Conservation (phyloP, 37 sponge, comb jelly and placozoan species). For the Aplysina aerophoba region DNA sequence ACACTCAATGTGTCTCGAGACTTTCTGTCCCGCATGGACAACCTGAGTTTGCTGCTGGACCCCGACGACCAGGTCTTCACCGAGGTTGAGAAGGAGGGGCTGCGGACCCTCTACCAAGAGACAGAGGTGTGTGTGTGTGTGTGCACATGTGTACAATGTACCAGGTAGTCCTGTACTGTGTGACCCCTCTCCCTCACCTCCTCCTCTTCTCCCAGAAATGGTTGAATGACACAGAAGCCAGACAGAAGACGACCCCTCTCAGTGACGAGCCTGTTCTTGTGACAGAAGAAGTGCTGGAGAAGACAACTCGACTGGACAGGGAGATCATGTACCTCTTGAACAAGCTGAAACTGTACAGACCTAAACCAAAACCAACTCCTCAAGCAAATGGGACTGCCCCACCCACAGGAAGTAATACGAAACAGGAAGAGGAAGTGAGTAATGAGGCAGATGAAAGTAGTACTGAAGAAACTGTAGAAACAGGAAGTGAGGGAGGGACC, state of each 20-base stretch:
- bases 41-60: conserved; percentile 28
- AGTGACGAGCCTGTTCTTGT: conserved; percentile 68
- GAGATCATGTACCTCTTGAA: conserved; percentile 82
- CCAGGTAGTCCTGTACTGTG: too few species aligned
- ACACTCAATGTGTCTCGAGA: conserved; percentile 64
- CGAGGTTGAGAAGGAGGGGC: conserved; percentile 69
- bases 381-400: conserved; percentile 37
- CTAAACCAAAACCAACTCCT: conserved; percentile 46
- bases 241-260: conserved; percentile 57
- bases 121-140: conserved; percentile 57
- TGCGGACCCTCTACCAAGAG: conserved; percentile 60
- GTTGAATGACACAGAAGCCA: conserved; percentile 39
- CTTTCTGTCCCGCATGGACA: conserved; percentile 50
- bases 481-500: neutral
- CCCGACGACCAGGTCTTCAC: conserved; percentile 72
- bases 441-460: neutral
- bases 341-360: conserved; percentile 58
- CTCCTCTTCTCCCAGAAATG: conserved; percentile 48
- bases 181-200: too few species aligned
- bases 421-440: neutral
- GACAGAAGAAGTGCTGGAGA: conserved; percentile 59
- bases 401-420: neutral
- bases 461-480: neutral
- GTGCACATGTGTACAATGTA: conserved; percentile 8
- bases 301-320: conserved; percentile 52